Evolutionary conservation across 2,888 invertebrate species (phyloP), one percentile per base, ranked within the genome.

Genomic region (Dascillus cervinus): DNA sequence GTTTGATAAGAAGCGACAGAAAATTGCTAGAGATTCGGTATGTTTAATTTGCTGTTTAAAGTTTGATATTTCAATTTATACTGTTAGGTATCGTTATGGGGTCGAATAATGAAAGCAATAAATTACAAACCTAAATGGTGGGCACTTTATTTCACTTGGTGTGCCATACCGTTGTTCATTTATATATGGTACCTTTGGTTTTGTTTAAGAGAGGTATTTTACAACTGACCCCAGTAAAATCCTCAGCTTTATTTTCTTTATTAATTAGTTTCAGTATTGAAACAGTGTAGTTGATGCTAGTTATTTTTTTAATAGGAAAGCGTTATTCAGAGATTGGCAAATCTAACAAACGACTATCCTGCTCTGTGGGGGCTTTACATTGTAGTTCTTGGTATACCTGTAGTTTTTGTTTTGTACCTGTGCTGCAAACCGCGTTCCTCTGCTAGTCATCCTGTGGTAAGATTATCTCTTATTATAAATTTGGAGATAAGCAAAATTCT

Each of bases 361-460:
- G 89, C 90, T 83, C 71, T 92, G 53, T 95, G 89, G 83, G 88
- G 79, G 26, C 79, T 90, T 30, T 84, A 84, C 67, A 74, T 90
- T 54, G 66, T 92, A 46, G 75, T 78, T 35, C 66, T 83, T 53
- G 82, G 87, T 55, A 66, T 91, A 35, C 78, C 92, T 26, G 72
- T 94, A 55, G 80, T 87, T 30, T 68, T 86, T 53, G 61, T 84
- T 57, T 73, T 88, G 52, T 89, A 88, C 66, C 77, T 81, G 61
- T 89, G 88, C 72, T 91, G 85, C 67, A 74, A 72, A 37, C 62
- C 71, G 27, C 52, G 56, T 46, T 52, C 58, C 41, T 50, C 58
- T 12, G 41, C 52, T 50, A 51, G 49, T 52, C 47, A 49, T 19
- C 9, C 9, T 14, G 34, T 25, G 34, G 38, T 39, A 32, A 39